phyloP scores from a whole-genome alignment of 2,797 vertebrate genomes.

The Notoglanidium macrostoma region DNA sequence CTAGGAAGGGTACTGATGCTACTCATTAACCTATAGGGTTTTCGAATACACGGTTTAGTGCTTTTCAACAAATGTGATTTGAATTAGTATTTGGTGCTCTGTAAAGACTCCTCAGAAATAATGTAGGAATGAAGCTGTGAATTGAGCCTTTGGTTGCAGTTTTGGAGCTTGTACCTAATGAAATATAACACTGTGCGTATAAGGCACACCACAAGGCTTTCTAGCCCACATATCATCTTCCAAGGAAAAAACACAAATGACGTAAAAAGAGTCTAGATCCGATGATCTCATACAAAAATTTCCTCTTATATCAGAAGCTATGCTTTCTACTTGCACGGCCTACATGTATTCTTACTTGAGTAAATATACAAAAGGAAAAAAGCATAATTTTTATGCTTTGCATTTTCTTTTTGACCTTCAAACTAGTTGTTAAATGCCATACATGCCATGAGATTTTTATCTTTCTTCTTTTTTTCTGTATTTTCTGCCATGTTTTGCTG shows the following conservation, averaged over 20 bases:
- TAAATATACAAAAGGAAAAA: background rate
- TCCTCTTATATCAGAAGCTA: conserved; percentile 30
- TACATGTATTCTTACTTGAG: background rate
- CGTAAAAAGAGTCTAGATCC: conserved; percentile 45
- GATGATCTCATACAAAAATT: conserved; percentile 39
- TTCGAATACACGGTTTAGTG: background rate
- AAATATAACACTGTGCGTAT: background rate
- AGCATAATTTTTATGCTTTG: background rate
- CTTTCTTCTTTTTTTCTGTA: no score
- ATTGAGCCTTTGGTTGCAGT: background rate
- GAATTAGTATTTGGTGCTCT: background rate
- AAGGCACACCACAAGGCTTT: conserved; percentile 1
- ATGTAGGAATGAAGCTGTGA: background rate
- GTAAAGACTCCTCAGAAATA: background rate
- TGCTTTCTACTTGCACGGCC: background rate
- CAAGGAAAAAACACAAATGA: conserved; percentile 44
- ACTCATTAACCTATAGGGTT: conserved; percentile 8
- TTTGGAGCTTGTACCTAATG: background rate
- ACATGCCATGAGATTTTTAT: background rate
- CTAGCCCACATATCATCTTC: conserved; percentile 33
- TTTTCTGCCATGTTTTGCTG: background rate
- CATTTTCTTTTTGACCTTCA: background rate
- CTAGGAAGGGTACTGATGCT: background rate
- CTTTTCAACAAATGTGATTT: background rate
- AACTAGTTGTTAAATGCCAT: background rate